phyloP scores from a whole-genome alignment of 2,888 invertebrate genomes.

The Luffia ferchaultella region DNA sequence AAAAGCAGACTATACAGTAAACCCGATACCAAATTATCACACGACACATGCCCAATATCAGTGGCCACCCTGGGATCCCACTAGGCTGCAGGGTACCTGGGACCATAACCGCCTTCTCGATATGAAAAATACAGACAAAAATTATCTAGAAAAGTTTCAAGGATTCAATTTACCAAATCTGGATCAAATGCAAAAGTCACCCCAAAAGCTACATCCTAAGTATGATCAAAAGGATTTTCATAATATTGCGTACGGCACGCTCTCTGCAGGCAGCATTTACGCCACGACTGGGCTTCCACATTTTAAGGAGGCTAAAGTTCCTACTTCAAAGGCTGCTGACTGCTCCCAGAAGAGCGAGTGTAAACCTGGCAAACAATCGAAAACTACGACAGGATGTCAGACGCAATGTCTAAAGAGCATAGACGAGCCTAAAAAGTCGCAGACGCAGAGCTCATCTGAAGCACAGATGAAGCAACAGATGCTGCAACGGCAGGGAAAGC shows the following conservation, averaged over 20 bases:
- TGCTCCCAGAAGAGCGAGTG: slow-evolving; percentile 51
- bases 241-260: slow-evolving; percentile 51
- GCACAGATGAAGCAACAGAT: slow-evolving; percentile 47
- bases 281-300: slow-evolving; percentile 45
- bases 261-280: slow-evolving; percentile 46
- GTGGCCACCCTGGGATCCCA: slow-evolving; percentile 66
- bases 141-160: slow-evolving; percentile 67
- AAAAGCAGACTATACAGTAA: slow-evolving; percentile 70
- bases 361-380: slow-evolving; percentile 49
- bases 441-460: slow-evolving; percentile 25
- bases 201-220: slow-evolving; percentile 64
- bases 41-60: slow-evolving; percentile 69
- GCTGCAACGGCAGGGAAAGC: slow-evolving; percentile 48
- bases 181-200: slow-evolving; percentile 67
- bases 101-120: slow-evolving; percentile 57
- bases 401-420: slow-evolving; percentile 27
- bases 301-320: slow-evolving; percentile 47
- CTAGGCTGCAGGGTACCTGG: slow-evolving; percentile 58
- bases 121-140: slow-evolving; percentile 58
- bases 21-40: slow-evolving; percentile 74
- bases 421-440: slow-evolving; percentile 46
- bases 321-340: slow-evolving; percentile 40
- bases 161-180: slow-evolving; percentile 67
- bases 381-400: slow-evolving; percentile 51
- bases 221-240: slow-evolving; percentile 58